Base-by-base conservation (phyloP, 2,888 invertebrate genomes). In the Mythimna lalbum region DNA sequence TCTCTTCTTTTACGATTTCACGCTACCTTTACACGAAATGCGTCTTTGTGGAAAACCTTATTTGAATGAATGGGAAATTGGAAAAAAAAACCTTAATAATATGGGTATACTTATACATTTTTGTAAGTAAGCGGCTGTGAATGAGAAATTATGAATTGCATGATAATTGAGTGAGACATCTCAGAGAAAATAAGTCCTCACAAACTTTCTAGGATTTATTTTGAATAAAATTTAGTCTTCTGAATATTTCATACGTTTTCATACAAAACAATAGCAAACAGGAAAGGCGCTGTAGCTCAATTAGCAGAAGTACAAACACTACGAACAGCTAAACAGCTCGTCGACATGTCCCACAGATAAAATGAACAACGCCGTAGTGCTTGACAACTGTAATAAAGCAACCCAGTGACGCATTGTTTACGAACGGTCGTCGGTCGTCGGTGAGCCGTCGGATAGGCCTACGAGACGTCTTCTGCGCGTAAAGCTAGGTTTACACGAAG, bases 311-410 rank as follows among this genome's bases (percentile, higher is more conserved):
- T 70, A 81, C 68, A 75, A 69, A 63, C 64, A 62, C 69, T 76
- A 61, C 55, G 61, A 75, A 72, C 67, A 76, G 67, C 76, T 76
- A 80, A 85, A 85, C 74, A 83, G 75, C 75, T 82, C 76, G 77
- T 76, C 81, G 78, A 78, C 83, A 78, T 77, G 80, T 83, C 76
- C 77, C 81, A 76, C 66, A 83, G 82, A 86, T 85, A 86, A 86
- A 86, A 82, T 86, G 79, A 82, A 83, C 85, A 82, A 80, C 80
- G 73, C 78, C 80, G 74, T 85, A 79, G 72, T 77, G 78, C 78
- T 85, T 84, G 82, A 85, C 85, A 85, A 82, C 81, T 78, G 86
- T 86, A 86, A 86, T 86, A 86, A 86, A 86, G 83, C 77, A 77
- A 72, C 78, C 77, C 72, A 76, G 81, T 73, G 76, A 77, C 76